A percentile compares a stretch with the other conserved stretches of the same genome.
phyloP scores from a whole-genome alignment of 2,888 invertebrate genomes.

The Sabatieria punctata region DNA sequence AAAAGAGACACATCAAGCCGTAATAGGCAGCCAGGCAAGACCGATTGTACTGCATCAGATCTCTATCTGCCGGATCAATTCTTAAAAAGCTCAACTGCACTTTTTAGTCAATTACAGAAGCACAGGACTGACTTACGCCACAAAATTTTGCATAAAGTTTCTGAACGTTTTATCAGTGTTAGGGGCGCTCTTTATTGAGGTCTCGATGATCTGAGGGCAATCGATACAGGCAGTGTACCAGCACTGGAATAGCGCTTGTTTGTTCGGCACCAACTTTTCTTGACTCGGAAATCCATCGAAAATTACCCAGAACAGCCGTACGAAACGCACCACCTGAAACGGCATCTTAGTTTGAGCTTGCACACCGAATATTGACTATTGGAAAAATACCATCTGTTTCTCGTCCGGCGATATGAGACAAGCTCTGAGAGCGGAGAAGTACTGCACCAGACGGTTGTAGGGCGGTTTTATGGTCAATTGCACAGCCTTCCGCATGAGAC shows the following conservation, averaged over 20 bases:
- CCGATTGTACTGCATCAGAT: conserved; percentile 79
- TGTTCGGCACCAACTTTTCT: neutral
- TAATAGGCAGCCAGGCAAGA: conserved; percentile 75
- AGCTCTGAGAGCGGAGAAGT: neutral
- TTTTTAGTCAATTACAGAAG: conserved; percentile 1
- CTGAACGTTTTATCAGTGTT: no score
- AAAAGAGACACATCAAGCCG: conserved; percentile 69
- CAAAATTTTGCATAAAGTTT: conserved; percentile 89
- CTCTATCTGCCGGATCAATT: conserved; percentile 88
- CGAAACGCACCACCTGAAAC: neutral
- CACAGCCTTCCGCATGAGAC: neutral
- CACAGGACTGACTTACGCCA: conserved; percentile 50
- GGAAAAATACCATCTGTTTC: conserved; percentile 1
- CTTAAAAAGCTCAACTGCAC: conserved; percentile 38
- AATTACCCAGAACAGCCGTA: neutral
- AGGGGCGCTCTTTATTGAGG: no score
- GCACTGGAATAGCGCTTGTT: conserved; percentile 57
- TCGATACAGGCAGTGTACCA: conserved; percentile 84
- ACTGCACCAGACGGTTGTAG: neutral
- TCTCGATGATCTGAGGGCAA: conserved; percentile 43
- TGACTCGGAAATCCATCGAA: neutral
- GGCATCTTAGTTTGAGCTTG: conserved; percentile 35
- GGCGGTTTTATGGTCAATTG: neutral
- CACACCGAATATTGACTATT: no score
- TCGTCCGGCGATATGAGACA: neutral